A percentile compares a stretch with the other conserved stretches of the same genome.
Conservation (phyloP, 30 jellyfish, hydroid and myxozoan species). For the Aurelia coerulea region DNA sequence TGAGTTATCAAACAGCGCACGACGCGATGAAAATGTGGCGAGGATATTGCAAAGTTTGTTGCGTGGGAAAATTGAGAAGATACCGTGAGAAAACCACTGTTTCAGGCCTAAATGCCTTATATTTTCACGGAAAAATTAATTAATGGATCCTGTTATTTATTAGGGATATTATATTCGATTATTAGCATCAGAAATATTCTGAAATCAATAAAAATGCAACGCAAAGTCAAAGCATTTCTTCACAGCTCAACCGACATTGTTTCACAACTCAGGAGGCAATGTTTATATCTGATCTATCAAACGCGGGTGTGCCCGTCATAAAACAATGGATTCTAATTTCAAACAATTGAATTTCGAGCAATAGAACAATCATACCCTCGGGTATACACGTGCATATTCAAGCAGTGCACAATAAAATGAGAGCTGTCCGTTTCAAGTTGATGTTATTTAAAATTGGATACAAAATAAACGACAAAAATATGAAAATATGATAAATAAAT, state of each 20-base stretch:
- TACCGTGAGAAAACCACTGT: conserved; percentile 79
- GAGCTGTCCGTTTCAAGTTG: too few species aligned
- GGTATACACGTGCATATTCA: neutral
- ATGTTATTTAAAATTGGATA: too few species aligned
- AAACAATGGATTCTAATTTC: conserved; percentile 13
- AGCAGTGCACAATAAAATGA: too few species aligned
- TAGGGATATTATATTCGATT: neutral
- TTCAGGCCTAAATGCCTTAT: conserved; percentile 22
- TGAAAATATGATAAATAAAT: too few species aligned
- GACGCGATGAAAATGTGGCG: conserved; percentile 26
- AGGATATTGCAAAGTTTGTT: conserved; percentile 63
- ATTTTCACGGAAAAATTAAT: neutral
- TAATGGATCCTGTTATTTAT: neutral
- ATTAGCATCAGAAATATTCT: too few species aligned
- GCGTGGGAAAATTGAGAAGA: conserved; percentile 76
- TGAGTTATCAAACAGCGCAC: conserved; percentile 44
- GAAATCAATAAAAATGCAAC: too few species aligned
- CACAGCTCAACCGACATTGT: conserved; percentile 3
- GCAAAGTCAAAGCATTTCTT: too few species aligned
- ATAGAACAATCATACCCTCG: conserved; percentile 5
- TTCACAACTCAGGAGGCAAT: conserved; percentile 10
- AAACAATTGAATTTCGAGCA: conserved; percentile 4
- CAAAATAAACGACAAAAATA: too few species aligned
- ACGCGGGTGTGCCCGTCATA: conserved; percentile 46
- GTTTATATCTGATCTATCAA: conserved; percentile 28